These are phyloP conservation scores for Clarias laeviceps DNA, from an alignment of 2,797 vertebrate genomes.

Conservation along the genomic window DNA sequence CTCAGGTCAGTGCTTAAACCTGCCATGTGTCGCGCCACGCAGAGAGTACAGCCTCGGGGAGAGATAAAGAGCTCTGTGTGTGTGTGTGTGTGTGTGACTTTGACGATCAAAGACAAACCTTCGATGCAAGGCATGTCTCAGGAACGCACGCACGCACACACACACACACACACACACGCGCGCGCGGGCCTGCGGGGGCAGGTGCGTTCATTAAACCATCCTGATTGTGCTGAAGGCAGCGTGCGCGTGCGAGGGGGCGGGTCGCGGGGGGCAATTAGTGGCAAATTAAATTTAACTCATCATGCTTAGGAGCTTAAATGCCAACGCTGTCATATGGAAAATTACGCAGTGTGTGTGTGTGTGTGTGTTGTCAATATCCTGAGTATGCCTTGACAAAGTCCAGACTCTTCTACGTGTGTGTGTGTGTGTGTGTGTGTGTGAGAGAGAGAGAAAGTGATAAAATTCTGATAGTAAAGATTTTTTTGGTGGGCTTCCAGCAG, in stretches of 20 bases:
- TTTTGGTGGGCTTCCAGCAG: constrained; percentile 39
- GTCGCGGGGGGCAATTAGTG: constrained; percentile 52
- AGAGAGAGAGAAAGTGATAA: background rate
- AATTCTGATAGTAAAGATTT: constrained; percentile 6
- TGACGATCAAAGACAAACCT: constrained; percentile 43
- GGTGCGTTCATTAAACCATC: constrained; percentile 53
- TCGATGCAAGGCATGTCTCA: background rate
- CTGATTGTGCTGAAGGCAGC: constrained; percentile 44
- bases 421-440: constrained; percentile 9
- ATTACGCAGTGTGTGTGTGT: constrained; percentile 14
- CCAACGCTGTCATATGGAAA: constrained; percentile 40
- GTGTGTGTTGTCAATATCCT: constrained; percentile 13
- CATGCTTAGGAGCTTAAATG: constrained; percentile 43
- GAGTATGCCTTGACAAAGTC: constrained; percentile 1
- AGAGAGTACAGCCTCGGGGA: constrained; percentile 16
- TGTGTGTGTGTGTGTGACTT: constrained; percentile 4
- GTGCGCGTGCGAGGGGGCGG: background rate
- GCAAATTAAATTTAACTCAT: constrained; percentile 59
- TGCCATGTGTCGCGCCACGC: constrained; percentile 38
- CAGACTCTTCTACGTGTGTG: background rate
- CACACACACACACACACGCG: constrained; percentile 3
- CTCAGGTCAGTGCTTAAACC: constrained; percentile 56
- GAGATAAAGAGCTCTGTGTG: constrained; percentile 30
- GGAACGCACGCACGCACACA: background rate
- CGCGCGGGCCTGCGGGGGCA: constrained; percentile 34